A percentile compares a stretch with the other conserved stretches of the same genome.
Conservation (phyloP, 2,113 vertebrate species). For the Clarias macrocephalus region DNA sequence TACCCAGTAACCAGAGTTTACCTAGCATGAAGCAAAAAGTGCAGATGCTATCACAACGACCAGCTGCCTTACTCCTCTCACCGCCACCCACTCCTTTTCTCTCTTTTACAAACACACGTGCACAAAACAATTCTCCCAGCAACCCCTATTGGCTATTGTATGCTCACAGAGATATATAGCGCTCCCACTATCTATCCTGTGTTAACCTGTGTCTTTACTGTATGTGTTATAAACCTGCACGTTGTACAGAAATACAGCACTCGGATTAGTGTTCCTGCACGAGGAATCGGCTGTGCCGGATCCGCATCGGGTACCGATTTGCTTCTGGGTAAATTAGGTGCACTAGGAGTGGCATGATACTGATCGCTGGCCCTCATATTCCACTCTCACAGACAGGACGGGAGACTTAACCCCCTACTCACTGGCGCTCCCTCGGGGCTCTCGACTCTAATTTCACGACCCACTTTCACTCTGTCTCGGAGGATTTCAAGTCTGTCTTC, state of each 20-base stretch:
- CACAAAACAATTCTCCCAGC: neutral
- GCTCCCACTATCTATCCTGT: neutral
- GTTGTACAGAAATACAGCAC: neutral
- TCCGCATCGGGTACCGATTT: neutral
- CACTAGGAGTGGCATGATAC: neutral
- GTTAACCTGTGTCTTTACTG: neutral
- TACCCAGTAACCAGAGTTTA: neutral
- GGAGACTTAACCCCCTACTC: constrained; percentile 44
- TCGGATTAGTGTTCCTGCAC: neutral
- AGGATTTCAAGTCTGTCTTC: constrained; percentile 40
- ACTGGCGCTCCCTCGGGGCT: constrained; percentile 50
- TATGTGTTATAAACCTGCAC: neutral
- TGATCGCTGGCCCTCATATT: neutral
- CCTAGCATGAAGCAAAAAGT: neutral
- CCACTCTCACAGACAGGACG: neutral
- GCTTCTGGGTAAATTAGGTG: neutral
- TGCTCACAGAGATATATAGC: neutral
- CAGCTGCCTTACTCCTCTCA: constrained; percentile 16
- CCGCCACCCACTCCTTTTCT: neutral
- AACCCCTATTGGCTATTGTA: neutral
- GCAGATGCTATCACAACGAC: constrained; percentile 13
- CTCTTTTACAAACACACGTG: neutral
- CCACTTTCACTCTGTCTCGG: constrained; percentile 59
- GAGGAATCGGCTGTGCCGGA: neutral
- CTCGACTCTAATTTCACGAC: constrained; percentile 61